Evolutionary conservation across 2,888 invertebrate genomes (phyloP).

Genomic region (Sinotaia quadrata): DNA sequence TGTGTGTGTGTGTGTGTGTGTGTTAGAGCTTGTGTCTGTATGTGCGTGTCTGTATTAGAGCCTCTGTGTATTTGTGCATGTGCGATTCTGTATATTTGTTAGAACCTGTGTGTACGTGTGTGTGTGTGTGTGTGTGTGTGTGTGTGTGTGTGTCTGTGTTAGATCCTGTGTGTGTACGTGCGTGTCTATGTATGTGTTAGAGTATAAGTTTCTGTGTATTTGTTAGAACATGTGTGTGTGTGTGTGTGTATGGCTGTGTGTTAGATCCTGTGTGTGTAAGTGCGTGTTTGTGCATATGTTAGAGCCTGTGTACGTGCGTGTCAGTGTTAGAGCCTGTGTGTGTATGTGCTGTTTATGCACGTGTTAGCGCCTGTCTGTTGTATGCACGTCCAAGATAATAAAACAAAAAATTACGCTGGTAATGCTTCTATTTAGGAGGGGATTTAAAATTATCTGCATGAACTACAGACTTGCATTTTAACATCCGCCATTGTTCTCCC

Average conservation of each 20-base stretch:
- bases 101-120: background rate
- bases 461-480: no score
- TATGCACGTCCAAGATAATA: no score
- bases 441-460: no score
- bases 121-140: conserved; percentile 6
- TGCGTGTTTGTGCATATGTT: background rate
- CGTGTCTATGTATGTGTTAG: conserved; percentile 5
- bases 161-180: background rate
- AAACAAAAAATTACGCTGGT: no score
- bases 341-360: background rate
- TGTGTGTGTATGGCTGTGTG: background rate
- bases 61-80: no score
- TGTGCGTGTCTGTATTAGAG: no score
- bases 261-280: background rate
- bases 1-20: no score
- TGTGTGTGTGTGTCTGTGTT: background rate
- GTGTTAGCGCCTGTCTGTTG: background rate
- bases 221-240: background rate
- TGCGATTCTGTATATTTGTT: no score
- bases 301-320: background rate
- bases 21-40: no score
- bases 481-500: no score
- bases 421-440: no score
- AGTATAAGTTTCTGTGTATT: background rate
- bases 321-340: conserved; percentile 1